Percentiles rank a stretch among this genome's conserved stretches.
phyloP scores from a whole-genome alignment of 2,113 vertebrate species.

The Nothocercus nigrocapillus region DNA sequence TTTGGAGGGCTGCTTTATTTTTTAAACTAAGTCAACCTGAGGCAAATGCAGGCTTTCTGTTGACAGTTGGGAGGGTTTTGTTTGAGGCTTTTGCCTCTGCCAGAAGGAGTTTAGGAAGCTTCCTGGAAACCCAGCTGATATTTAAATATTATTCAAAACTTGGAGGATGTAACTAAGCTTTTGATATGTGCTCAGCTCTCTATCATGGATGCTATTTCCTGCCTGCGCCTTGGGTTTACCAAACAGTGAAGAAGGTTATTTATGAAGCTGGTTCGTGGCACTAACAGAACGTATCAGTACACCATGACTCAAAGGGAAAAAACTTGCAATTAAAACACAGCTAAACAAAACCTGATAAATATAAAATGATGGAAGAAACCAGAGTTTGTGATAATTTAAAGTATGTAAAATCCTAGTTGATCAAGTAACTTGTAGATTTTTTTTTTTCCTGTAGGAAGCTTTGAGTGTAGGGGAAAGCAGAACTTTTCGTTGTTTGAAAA shows the following conservation, averaged over 20 bases:
- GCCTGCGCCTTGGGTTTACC: not conserved
- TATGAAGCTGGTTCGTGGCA: not conserved
- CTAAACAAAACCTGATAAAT: not conserved
- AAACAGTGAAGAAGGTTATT: not conserved
- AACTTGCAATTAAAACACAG: not conserved
- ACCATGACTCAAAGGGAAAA: slow-evolving; percentile 11
- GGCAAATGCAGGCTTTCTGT: not conserved
- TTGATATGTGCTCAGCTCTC: fast-evolving
- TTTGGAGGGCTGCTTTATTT: too few relatives aligned
- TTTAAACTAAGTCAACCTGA: not conserved
- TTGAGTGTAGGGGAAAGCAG: not conserved
- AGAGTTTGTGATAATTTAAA: not conserved
- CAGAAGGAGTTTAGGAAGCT: not conserved
- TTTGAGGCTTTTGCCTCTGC: not conserved
- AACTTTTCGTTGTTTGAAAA: not conserved
- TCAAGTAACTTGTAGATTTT: not conserved
- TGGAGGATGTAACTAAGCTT: not conserved
- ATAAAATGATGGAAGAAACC: not conserved
- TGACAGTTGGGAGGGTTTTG: not conserved
- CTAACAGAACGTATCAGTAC: not conserved
- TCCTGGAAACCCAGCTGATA: not conserved
- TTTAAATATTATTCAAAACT: not conserved
- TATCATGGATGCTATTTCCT: fast-evolving
- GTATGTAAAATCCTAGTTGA: not conserved
- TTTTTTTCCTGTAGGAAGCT: not conserved